These are phyloP conservation scores for Oscheius sp. DNA, from an alignment of 2,888 invertebrate genomes.

Conservation along the genomic window DNA sequence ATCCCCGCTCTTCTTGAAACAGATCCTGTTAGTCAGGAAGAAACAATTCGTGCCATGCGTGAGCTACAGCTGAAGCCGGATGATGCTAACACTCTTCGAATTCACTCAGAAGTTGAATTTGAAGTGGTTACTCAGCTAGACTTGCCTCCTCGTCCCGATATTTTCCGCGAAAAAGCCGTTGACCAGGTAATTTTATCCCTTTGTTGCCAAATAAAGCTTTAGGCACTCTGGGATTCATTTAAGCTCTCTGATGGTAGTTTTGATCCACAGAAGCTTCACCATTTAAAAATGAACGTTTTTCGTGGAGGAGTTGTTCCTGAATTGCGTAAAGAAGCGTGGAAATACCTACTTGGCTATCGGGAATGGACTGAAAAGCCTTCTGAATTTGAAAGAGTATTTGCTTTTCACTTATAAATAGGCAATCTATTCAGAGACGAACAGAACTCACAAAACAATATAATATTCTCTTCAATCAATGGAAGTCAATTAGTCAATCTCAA, in stretches of 20 bases:
- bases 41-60: conserved; percentile 73
- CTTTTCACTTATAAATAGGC: background rate
- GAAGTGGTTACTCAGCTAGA: conserved; percentile 71
- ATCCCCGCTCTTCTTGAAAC: conserved; percentile 61
- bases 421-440: conserved; percentile 74
- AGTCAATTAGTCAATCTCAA: conserved; percentile 85
- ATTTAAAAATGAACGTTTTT: conserved; percentile 82
- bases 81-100: conserved; percentile 31
- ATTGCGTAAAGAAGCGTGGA: conserved; percentile 88
- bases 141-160: conserved; percentile 79
- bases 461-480: conserved; percentile 91
- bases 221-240: conserved; percentile 79
- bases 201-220: conserved; percentile 20
- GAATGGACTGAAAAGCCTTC: conserved; percentile 83
- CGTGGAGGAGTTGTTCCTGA: conserved; percentile 55
- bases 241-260: conserved; percentile 84
- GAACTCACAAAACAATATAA: conserved; percentile 74
- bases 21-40: conserved; percentile 71
- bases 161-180: conserved; percentile 80
- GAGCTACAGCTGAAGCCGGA: conserved; percentile 50
- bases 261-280: conserved; percentile 78
- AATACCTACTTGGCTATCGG: conserved; percentile 87
- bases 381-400: conserved; percentile 76
- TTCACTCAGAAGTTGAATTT: conserved; percentile 64
- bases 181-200: too few species aligned